phyloP scores from a whole-genome alignment of 2,888 invertebrate genomes.

The Chrysolina oricalcia region DNA sequence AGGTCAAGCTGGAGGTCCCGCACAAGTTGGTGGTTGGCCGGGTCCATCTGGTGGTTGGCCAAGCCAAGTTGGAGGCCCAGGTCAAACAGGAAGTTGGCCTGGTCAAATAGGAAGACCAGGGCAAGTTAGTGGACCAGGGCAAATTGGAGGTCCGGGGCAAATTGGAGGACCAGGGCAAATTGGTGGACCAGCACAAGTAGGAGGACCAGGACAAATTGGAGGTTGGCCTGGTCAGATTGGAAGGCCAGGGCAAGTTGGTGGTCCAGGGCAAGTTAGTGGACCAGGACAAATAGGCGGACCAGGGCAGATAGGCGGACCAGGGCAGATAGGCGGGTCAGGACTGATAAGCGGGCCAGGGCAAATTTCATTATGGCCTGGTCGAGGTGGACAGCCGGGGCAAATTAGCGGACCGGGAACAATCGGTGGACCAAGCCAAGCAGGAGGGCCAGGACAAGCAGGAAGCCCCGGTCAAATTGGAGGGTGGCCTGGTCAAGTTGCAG shows the following conservation, averaged over 20 bases:
- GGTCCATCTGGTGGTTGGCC: constrained; percentile 38
- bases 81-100: constrained; percentile 37
- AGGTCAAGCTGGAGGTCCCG: constrained; percentile 27
- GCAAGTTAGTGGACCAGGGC: constrained; percentile 37
- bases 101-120: constrained; percentile 45
- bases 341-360: constrained; percentile 51
- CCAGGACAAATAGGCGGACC: constrained; percentile 37
- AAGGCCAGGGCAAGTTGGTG: too few species aligned
- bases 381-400: constrained; percentile 27
- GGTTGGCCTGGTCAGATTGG: constrained; percentile 36
- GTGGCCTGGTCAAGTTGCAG: constrained; percentile 31
- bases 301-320: constrained; percentile 46
- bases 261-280: constrained; percentile 37
- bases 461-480: constrained; percentile 42
- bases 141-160: constrained; percentile 27
- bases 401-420: too few species aligned
- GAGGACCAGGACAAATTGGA: constrained; percentile 34
- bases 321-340: constrained; percentile 46
- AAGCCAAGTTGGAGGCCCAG: constrained; percentile 40
- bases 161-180: constrained; percentile 39
- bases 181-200: constrained; percentile 30
- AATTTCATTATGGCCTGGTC: constrained; percentile 38
- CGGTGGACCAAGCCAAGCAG: constrained; percentile 28
- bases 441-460: constrained; percentile 35
- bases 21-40: constrained; percentile 40